phyloP scores from a whole-genome alignment of 2,888 invertebrate species.

The Doris montereyensis region DNA sequence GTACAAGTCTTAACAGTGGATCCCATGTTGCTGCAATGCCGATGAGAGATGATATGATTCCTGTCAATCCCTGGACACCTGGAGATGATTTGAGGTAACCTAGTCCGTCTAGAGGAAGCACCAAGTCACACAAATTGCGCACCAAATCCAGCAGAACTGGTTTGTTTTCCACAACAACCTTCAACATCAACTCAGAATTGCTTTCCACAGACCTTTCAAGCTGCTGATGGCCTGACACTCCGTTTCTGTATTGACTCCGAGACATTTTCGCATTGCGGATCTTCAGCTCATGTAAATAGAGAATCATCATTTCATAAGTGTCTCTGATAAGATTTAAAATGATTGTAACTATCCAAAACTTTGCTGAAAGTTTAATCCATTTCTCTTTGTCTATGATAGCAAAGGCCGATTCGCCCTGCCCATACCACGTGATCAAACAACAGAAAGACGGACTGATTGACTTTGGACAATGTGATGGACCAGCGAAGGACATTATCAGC shows the following conservation, averaged over 20 bases:
- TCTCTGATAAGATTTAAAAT: slow-evolving; percentile 86
- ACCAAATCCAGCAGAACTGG: slow-evolving; percentile 83
- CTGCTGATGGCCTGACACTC: slow-evolving; percentile 51
- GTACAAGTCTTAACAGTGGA: slow-evolving; percentile 82
- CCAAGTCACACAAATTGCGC: slow-evolving; percentile 89
- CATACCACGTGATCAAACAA: slow-evolving; percentile 90
- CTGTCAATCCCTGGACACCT: slow-evolving; percentile 84
- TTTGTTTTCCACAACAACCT: slow-evolving; percentile 54
- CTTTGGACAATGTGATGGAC: slow-evolving; percentile 84
- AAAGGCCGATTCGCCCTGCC: slow-evolving; percentile 77
- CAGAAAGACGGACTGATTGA: slow-evolving; percentile 85
- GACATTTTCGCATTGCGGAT: slow-evolving; percentile 41
- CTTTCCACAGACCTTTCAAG: slow-evolving; percentile 23
- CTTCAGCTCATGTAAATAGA: slow-evolving; percentile 51
- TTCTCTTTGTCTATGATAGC: slow-evolving; percentile 80
- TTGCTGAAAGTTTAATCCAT: slow-evolving; percentile 79
- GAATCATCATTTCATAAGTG: slow-evolving; percentile 79
- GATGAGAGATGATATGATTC: slow-evolving; percentile 85
- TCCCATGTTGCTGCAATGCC: slow-evolving; percentile 84
- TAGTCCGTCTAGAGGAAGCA: slow-evolving; percentile 87
- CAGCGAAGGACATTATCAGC: slow-evolving; percentile 81
- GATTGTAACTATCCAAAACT: slow-evolving; percentile 88
- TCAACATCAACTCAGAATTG: slow-evolving; percentile 44
- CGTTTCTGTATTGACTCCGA: slow-evolving; percentile 51
- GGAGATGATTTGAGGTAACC: slow-evolving; percentile 86